Evolutionary conservation across 2,888 invertebrate genomes (phyloP).

Genomic region (Chrysolina oricalcia): DNA sequence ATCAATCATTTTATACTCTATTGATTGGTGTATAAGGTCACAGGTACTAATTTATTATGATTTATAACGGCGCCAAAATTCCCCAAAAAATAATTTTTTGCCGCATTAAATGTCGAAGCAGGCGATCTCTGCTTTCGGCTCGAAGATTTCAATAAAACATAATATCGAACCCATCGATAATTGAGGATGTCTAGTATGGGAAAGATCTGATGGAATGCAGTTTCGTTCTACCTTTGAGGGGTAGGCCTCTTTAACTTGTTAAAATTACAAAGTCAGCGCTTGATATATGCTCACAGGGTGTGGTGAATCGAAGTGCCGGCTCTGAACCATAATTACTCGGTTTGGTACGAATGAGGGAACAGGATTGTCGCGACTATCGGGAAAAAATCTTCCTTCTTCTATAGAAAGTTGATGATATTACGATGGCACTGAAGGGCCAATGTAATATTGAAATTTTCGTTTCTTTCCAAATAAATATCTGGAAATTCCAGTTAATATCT

Average conservation of each 20-base stretch:
- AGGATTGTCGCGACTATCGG: background rate
- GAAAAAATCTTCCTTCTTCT: background rate
- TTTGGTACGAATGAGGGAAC: conserved; percentile 9
- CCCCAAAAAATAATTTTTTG: conserved; percentile 45
- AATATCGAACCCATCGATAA: conserved; percentile 55
- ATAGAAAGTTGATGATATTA: conserved; percentile 1
- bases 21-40: no score
- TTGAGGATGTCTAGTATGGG: conserved; percentile 55
- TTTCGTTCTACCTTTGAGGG: conserved; percentile 52
- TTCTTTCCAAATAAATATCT: no score
- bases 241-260: conserved; percentile 35
- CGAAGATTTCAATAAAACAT: conserved; percentile 56
- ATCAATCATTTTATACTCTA: no score
- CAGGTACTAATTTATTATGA: conserved; percentile 34
- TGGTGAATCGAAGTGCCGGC: conserved; percentile 24
- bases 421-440: no score
- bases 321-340: conserved; percentile 12
- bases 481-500: no score
- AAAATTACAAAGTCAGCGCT: conserved; percentile 24
- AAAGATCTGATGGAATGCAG: conserved; percentile 58
- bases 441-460: no score
- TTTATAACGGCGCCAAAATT: conserved; percentile 53
- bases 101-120: conserved; percentile 45
- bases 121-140: conserved; percentile 46
- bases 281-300: conserved; percentile 25